Evolutionary conservation across 2,113 vertebrate genomes (phyloP), one percentile per base, ranked within the genome.

Genomic region (Rhagologus leucostigma): DNA sequence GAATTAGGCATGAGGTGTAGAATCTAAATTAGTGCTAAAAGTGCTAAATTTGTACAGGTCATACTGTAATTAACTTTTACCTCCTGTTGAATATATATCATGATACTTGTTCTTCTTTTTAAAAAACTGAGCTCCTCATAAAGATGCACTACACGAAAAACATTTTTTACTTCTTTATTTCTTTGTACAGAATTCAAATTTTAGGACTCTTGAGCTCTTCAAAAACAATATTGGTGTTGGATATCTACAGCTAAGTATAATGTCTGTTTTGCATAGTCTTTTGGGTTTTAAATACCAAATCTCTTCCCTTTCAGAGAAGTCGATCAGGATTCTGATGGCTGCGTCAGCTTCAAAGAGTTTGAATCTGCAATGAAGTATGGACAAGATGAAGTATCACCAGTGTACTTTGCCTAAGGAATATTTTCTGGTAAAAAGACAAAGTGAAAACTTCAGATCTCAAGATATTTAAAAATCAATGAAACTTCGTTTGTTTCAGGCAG

Each of bases 281-380:
- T 64, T 67, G 91, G 52, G 39, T 32, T 92, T 96, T 92, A 80
- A 81, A 92, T 50, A 71, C 39, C 39, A 75, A 74, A 59, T 90
- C 78, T 95, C 35, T 95, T 75, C 59, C 94, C 81, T 96, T 96
- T 57, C 95, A 98, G 98, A 98, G 97, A 98, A 88, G 96, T 98
- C 6, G 76, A 99, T 97, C 98, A 94, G 67, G 98, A 99, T 94
- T 98, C 98, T 55, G 98, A 98, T 77, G 98, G 98, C 52, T 93
- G 83, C 16, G 90, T 98, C 79, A 98, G 98, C 97, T 99, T 98
- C 97, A 98, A 98, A 98, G 98, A 98, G 88, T 98, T 98, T 84
- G 98, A 98, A 88, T 98, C 87, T 47, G 97, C 97, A 93, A 92
- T 98, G 95, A 96, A 97, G 74, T 96, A 93, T 0, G 91, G 97